phyloP scores from a whole-genome alignment of 2,888 invertebrate species.

The Neoascia interrupta region DNA sequence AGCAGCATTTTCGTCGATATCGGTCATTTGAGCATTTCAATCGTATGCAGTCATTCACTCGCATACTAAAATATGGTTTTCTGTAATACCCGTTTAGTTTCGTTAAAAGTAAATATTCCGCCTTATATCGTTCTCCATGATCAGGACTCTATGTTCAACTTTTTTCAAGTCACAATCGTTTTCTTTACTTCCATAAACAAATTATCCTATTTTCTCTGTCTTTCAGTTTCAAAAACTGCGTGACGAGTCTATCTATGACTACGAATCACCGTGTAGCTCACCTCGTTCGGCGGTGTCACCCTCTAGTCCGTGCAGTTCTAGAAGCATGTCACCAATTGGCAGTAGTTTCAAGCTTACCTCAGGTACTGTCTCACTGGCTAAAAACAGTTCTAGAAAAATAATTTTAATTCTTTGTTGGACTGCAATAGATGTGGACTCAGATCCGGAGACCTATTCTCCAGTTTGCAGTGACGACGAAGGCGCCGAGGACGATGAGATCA shows the following conservation, averaged over 20 bases:
- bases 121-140: too few species aligned
- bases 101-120: too few species aligned
- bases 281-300: slow-evolving; percentile 75
- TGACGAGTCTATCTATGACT: slow-evolving; percentile 73
- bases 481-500: slow-evolving; percentile 70
- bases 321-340: slow-evolving; percentile 77
- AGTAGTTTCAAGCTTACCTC: slow-evolving; percentile 69
- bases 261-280: slow-evolving; percentile 78
- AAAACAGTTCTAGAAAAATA: not conserved
- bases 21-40: too few species aligned
- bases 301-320: slow-evolving; percentile 78
- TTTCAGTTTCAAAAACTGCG: slow-evolving; percentile 72
- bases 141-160: too few species aligned
- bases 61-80: too few species aligned
- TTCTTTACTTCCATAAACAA: not conserved
- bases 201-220: too few species aligned
- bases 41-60: too few species aligned
- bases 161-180: too few species aligned
- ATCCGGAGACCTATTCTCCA: slow-evolving; percentile 78
- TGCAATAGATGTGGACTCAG: slow-evolving; percentile 66
- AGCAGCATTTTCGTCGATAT: too few species aligned
- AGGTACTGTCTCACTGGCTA: slow-evolving; percentile 19
- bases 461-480: slow-evolving; percentile 79
- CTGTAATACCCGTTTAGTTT: too few species aligned
- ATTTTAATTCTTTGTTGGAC: not conserved